phyloP scores from a whole-genome alignment of 2,888 invertebrate genomes.

The Rhagophthalmus giganteus region DNA sequence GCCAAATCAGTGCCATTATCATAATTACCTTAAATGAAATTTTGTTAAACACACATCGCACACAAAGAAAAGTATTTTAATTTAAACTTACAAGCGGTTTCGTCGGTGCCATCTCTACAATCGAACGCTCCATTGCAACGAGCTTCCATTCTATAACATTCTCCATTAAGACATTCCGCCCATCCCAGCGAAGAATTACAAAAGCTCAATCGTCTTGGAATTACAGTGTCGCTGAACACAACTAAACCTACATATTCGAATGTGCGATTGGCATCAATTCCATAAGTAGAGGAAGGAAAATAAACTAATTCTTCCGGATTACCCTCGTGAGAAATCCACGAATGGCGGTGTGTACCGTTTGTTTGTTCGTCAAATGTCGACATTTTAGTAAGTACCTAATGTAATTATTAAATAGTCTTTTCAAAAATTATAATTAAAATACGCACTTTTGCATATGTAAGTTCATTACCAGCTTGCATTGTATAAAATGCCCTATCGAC shows the following conservation, averaged over 20 bases:
- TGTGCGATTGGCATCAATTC: slow-evolving; percentile 91
- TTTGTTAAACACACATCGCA: too few species aligned
- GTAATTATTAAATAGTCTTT: background rate
- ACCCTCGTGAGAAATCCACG: slow-evolving; percentile 84
- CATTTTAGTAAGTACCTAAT: slow-evolving; percentile 81
- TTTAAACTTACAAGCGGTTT: slow-evolving; percentile 67
- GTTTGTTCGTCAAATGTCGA: slow-evolving; percentile 82
- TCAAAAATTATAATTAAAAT: background rate
- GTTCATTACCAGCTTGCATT: slow-evolving; percentile 91
- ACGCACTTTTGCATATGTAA: slow-evolving; percentile 78
- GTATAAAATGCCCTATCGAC: slow-evolving; percentile 87
- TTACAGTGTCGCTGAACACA: slow-evolving; percentile 86
- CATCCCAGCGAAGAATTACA: slow-evolving; percentile 76
- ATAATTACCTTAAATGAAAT: slow-evolving; percentile 60
- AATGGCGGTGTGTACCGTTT: slow-evolving; percentile 81
- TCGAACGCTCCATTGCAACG: slow-evolving; percentile 78
- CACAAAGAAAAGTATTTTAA: slow-evolving; percentile 22
- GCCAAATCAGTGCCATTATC: slow-evolving; percentile 70
- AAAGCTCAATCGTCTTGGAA: slow-evolving; percentile 66
- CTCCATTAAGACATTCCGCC: slow-evolving; percentile 79
- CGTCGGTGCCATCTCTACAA: slow-evolving; percentile 86
- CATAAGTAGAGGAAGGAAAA: slow-evolving; percentile 87
- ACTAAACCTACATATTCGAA: slow-evolving; percentile 88
- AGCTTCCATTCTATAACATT: slow-evolving; percentile 75
- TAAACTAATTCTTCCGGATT: slow-evolving; percentile 83